Conservation (phyloP, 2,888 invertebrate genomes). For the Hecatera dysodea region DNA sequence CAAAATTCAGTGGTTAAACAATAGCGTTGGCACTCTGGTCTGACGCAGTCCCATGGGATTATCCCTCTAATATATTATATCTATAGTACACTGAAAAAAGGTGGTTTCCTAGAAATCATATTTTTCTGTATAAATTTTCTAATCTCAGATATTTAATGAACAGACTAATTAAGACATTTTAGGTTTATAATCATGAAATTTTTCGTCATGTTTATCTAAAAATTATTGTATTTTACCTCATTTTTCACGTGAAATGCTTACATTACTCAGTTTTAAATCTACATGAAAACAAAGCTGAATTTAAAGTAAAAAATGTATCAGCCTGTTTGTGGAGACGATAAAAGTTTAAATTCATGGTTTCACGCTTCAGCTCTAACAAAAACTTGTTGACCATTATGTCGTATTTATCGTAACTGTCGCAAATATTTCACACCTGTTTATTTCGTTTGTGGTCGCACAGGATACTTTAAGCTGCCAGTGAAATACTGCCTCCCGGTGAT, state of each 20-base stretch:
- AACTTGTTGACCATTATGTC: slow-evolving; percentile 3
- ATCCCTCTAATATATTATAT: no score
- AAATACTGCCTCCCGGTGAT: slow-evolving; percentile 4
- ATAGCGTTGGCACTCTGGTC: background rate
- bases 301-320: slow-evolving; percentile 9
- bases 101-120: background rate
- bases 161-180: background rate
- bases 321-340: background rate
- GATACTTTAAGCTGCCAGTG: background rate
- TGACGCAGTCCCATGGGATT: background rate
- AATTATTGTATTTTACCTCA: background rate
- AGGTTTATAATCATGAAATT: background rate
- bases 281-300: background rate
- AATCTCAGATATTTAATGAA: background rate
- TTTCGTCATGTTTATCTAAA: background rate
- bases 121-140: background rate
- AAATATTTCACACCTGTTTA: slow-evolving; percentile 25
- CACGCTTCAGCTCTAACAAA: background rate
- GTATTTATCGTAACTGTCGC: slow-evolving; percentile 14
- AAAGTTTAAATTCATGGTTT: slow-evolving; percentile 14
- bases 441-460: slow-evolving; percentile 6
- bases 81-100: no score
- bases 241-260: background rate
- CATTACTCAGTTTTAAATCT: background rate
- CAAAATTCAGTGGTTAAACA: background rate